Conservation (phyloP, 2,797 vertebrate species). For the Chloroceryle amazona region DNA sequence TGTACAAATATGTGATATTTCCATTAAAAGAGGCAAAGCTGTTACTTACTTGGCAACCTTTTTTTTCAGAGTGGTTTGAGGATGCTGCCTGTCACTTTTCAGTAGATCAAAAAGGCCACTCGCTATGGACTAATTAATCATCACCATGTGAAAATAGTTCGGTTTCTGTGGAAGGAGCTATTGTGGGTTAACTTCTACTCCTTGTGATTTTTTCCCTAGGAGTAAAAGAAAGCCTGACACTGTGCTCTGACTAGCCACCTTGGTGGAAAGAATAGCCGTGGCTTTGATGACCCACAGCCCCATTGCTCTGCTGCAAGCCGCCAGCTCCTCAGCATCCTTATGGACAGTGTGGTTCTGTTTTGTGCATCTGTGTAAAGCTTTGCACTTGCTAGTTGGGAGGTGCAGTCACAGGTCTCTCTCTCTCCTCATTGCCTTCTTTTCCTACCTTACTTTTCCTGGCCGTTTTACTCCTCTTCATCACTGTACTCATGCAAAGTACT, state of each 20-base stretch:
- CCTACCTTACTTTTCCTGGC: neutral
- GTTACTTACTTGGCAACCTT: neutral
- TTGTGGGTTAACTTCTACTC: neutral
- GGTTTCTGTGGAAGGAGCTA: neutral
- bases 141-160: neutral
- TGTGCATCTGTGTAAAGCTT: neutral
- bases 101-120: neutral
- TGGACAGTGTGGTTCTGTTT: neutral
- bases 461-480: neutral
- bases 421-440: neutral
- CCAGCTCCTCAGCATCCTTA: too few relatives aligned
- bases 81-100: neutral
- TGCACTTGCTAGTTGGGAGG: neutral
- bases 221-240: neutral
- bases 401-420: neutral
- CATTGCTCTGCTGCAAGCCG: neutral
- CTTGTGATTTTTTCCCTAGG: neutral
- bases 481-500: neutral
- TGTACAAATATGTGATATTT: constrained; percentile 19
- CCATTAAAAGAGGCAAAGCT: constrained; percentile 50
- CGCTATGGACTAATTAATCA: neutral
- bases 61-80: neutral
- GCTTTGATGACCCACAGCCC: neutral
- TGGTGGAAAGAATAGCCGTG: fast-evolving
- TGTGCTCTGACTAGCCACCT: neutral